Conservation (phyloP, 2,113 vertebrate genomes). For the Gasterosteus aculeatus region DNA sequence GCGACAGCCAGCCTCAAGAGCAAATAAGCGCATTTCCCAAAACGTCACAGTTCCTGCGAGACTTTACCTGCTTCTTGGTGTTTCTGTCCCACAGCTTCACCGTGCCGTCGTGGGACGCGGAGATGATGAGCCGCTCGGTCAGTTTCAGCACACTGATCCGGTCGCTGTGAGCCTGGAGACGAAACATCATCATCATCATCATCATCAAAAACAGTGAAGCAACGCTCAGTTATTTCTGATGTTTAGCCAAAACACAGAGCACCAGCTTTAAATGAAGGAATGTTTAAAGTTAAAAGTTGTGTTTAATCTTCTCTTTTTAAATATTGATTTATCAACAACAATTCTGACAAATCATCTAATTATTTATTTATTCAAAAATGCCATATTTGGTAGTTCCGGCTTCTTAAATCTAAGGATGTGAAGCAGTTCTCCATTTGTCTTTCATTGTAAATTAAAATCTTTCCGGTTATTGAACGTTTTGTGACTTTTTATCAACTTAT, state of each 20-base stretch:
- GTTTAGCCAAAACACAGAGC: background rate
- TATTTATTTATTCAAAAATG: background rate
- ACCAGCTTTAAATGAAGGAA: background rate
- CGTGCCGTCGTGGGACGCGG: constrained; percentile 76
- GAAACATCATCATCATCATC: constrained; percentile 9
- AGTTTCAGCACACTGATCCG: constrained; percentile 75
- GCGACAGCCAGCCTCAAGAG: too few relatives aligned
- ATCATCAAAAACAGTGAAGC: background rate
- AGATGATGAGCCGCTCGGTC: constrained; percentile 74
- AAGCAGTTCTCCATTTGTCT: background rate
- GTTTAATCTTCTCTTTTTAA: background rate
- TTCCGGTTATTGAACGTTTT: background rate
- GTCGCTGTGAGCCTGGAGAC: constrained; percentile 74
- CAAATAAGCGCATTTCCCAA: background rate
- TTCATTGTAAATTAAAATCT: background rate
- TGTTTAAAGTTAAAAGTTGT: background rate
- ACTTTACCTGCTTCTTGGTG: constrained; percentile 79
- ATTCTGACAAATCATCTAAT: background rate
- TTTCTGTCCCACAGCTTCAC: constrained; percentile 82
- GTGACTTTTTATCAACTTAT: background rate
- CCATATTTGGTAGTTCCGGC: background rate
- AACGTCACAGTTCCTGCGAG: background rate
- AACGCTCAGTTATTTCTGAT: background rate
- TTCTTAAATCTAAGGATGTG: background rate
- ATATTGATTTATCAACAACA: background rate